A percentile compares a stretch with the other conserved stretches of the same genome.
Evolutionary conservation across 2,797 vertebrate genomes (phyloP).

Genomic region (Sparidentex hasta): DNA sequence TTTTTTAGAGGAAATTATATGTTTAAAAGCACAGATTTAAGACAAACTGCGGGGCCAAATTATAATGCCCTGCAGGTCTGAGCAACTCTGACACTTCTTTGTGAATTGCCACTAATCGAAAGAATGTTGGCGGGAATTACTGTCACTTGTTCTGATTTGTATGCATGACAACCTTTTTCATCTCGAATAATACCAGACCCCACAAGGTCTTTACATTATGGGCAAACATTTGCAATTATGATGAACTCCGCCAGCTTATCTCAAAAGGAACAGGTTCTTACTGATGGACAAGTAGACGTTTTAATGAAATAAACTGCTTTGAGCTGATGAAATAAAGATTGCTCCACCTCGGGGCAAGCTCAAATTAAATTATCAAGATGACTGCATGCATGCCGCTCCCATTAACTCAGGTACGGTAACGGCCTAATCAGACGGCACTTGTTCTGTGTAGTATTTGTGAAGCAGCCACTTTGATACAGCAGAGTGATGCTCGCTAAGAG

Average conservation of each 20-base stretch:
- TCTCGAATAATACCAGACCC: conserved; percentile 80
- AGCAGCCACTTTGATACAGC: conserved; percentile 30
- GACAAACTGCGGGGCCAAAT: conserved; percentile 46
- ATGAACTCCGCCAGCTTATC: conserved; percentile 84
- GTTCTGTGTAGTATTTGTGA: conserved; percentile 43
- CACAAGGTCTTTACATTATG: conserved; percentile 82
- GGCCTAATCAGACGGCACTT: conserved; percentile 55
- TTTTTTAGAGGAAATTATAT: conserved; percentile 2
- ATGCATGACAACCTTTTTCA: conserved; percentile 82
- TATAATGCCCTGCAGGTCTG: conserved; percentile 62
- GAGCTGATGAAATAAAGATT: conserved; percentile 85
- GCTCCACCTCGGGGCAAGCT: conserved; percentile 81
- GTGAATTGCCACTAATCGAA: conserved; percentile 72
- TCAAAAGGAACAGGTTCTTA: conserved; percentile 80
- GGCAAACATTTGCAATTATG: conserved; percentile 87
- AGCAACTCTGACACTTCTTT: conserved; percentile 69
- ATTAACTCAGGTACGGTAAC: conserved; percentile 73
- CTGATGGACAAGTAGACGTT: conserved; percentile 83
- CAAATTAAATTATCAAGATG: conserved; percentile 85
- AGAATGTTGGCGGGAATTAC: conserved; percentile 79
- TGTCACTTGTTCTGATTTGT: conserved; percentile 80
- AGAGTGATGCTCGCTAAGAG: conserved; percentile 10
- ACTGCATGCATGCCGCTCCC: conserved; percentile 72
- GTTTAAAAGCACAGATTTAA: conserved; percentile 13
- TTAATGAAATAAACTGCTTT: conserved; percentile 85